Evolutionary conservation across 2,113 vertebrate species (phyloP).

Genomic region (Anoplopoma fimbria): DNA sequence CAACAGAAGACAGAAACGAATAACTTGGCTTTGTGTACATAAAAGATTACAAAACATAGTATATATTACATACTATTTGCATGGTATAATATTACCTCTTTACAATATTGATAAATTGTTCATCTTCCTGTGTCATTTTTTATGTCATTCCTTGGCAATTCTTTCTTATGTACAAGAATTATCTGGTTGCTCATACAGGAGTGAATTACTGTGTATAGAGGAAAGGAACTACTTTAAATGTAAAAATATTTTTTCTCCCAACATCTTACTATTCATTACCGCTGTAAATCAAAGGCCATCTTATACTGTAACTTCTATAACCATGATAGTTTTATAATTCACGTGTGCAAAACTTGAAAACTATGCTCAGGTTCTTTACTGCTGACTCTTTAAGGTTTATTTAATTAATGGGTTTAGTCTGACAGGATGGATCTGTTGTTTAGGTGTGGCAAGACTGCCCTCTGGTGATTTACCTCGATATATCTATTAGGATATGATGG

Average conservation of each 20-base stretch:
- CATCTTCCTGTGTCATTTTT: neutral
- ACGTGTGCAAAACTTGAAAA: conserved; percentile 1
- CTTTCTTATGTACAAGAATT: neutral
- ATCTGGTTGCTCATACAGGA: neutral
- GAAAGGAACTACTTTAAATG: neutral
- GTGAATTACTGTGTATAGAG: neutral
- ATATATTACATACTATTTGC: neutral
- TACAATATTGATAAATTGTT: neutral
- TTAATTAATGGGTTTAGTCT: conserved; percentile 10
- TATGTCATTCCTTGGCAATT: fast-evolving
- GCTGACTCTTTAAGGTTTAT: neutral
- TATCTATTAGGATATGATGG: neutral
- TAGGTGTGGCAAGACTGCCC: conserved; percentile 78
- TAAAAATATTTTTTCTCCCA: neutral
- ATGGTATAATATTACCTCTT: neutral
- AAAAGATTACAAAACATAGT: neutral
- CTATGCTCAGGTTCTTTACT: neutral
- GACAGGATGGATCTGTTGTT: conserved; percentile 20
- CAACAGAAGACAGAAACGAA: conserved; percentile 6
- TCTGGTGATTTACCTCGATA: conserved; percentile 68
- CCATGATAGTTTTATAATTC: neutral
- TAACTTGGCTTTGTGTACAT: neutral
- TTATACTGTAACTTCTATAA: neutral
- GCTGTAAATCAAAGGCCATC: neutral
- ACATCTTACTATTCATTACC: neutral